phyloP scores from a whole-genome alignment of 2,797 vertebrate genomes.

The Benthosema pterotum region DNA sequence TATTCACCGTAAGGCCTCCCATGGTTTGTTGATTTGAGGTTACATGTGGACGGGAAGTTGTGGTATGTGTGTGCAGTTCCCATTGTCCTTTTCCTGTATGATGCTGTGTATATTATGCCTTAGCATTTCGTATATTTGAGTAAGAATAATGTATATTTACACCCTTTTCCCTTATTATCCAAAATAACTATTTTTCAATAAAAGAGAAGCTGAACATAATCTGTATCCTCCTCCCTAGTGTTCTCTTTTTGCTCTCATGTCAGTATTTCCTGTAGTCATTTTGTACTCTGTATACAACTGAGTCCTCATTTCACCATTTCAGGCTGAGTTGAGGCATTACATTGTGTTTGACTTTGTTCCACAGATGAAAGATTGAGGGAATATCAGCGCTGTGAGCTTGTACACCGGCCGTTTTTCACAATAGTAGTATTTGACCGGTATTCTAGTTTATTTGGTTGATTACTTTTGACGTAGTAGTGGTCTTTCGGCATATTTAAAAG shows the following conservation, averaged over 20 bases:
- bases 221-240: neutral
- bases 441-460: too few relatives aligned
- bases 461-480: neutral
- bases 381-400: too few relatives aligned
- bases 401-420: too few relatives aligned
- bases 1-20: neutral
- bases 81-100: constrained; percentile 36
- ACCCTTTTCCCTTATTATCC: constrained; percentile 54
- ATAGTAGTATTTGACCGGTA: too few relatives aligned
- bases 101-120: constrained; percentile 52
- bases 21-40: constrained; percentile 6
- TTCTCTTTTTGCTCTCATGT: constrained; percentile 2
- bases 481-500: too few relatives aligned
- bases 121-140: constrained; percentile 46
- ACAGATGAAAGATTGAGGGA: too few relatives aligned
- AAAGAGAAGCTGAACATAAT: constrained; percentile 58
- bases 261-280: neutral
- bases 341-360: too few relatives aligned
- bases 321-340: too few relatives aligned
- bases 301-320: too few relatives aligned
- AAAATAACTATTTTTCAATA: constrained; percentile 86
- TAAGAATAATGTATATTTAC: constrained; percentile 53
- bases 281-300: neutral
- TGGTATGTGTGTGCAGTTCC: constrained; percentile 12
- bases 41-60: constrained; percentile 26